Evolutionary conservation across 2,888 invertebrate species (phyloP).

Genomic region (Hirtodrosophila cameraria): DNA sequence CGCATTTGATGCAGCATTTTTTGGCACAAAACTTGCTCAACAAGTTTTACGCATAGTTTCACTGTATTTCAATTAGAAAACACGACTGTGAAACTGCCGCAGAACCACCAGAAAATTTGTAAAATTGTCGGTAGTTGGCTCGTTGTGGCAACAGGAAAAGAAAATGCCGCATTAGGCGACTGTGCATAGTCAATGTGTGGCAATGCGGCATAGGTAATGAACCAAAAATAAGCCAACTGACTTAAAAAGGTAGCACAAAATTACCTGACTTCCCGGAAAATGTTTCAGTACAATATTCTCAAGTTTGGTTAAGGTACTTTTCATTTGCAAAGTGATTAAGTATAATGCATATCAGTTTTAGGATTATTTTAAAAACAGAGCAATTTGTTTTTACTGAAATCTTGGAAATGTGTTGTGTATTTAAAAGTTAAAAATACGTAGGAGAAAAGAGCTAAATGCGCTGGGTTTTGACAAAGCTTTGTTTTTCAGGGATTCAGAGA

Average conservation of each 20-base stretch:
- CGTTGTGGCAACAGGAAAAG: slow-evolving; percentile 1
- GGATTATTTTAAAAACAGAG: no score
- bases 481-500: no score
- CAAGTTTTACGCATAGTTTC: slow-evolving; percentile 64
- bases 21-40: slow-evolving; percentile 30
- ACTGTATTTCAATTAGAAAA: slow-evolving; percentile 65
- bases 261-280: no score
- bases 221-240: slow-evolving; percentile 2
- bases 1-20: slow-evolving; percentile 39
- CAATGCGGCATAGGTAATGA: not conserved
- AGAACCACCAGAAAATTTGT: slow-evolving; percentile 1
- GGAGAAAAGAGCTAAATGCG: no score
- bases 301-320: no score
- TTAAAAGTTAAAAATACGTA: no score
- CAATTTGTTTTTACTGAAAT: no score
- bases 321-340: no score
- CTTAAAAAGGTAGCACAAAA: not conserved
- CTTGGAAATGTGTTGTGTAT: no score
- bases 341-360: no score
- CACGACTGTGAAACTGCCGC: slow-evolving; percentile 7
- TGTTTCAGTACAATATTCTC: no score
- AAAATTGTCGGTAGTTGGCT: not conserved
- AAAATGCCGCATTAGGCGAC: slow-evolving; percentile 3
- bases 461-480: no score
- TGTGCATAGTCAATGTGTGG: not conserved